Base-by-base conservation (phyloP, 2,797 vertebrate genomes). In the Hippocampus kuda region DNA sequence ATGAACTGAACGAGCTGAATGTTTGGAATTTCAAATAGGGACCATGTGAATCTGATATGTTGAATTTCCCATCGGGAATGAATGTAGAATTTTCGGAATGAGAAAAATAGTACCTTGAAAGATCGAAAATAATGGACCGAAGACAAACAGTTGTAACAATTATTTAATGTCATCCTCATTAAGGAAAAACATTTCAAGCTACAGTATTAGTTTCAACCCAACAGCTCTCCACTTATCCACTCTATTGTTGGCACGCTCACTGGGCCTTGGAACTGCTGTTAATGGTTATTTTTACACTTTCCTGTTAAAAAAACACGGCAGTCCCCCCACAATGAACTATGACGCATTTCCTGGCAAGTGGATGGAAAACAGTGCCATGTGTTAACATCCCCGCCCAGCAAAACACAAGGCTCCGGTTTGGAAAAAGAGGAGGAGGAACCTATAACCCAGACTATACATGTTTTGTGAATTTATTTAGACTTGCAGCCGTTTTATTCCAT, bases 221-320 rank as follows among this genome's bases (percentile, higher is more conserved):
- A 74, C 78, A 74, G 70, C 70, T 79, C 65, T 70, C 30, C 62
- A 42, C 70, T 72, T 73, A 70, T 77, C 48, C 80, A 73, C 82
- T 86, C 79, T 81, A 85, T 74, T 69, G 71, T 70, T 84, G 84
- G 75, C 78, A 72, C 62, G 48, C 72, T 68, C 54, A 2, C 57
- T 57, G 72, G 78, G 77, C 77, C 72, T 81, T 83, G 77, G 89
- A 94, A 91, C 91, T 84, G 54, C 79, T 57, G 72, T 82, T 90
- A 87, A 72, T 89, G 88, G 94, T 94, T 97, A 96, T 98, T 97
- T 98, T 96, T 96, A 92, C 90, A 90, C 92, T 94, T 98, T 96
- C 95, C 94, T 96, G 94, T 97, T 83, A 81, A 86, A 92, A 94
- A 77, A 85, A 46, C 2, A 48, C 72, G 16, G 71, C 75, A 75